Evolutionary conservation across 2,888 invertebrate genomes (phyloP), one percentile per base, ranked within the genome.

Genomic region (Labia minor): DNA sequence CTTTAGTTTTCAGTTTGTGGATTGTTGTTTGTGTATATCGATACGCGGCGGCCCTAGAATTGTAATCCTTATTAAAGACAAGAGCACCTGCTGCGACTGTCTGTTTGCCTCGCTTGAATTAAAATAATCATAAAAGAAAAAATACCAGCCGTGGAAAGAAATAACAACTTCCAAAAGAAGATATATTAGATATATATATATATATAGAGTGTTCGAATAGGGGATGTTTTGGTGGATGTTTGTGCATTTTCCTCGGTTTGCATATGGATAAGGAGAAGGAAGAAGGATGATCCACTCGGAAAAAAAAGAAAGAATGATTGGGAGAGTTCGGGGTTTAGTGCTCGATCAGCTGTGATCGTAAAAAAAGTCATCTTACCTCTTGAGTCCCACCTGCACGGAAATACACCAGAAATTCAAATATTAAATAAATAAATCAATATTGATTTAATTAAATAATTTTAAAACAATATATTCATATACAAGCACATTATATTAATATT

Each of bases 21-120:
- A 49, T 49, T 49, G 49, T 49, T 49, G 49, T 49, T 49, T 49
- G 49, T 49, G 49, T 16, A 49, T 14, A 49, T 49, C 49, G 49
- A 49, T 49, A 49, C 49, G n/a, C 14, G 3, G 6, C 8, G 2
- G 2, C 49, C 49, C 49, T 49, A 14, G 49, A 14, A 14, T 10
- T 4, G 49, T 49, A 49, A 49, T 49, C 49, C 49, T 49, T 49
- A 49, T 49, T 49, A 49, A 49, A 49, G 49, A 49, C 49, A 49
- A 3, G n/a, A 49, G n/a, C 49, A 49, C 49, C 49, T 49, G 49
- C 49, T 49, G n/a, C 26, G 4, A 2, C 49, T 49, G 49, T 49
- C 14, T 49, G 49, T 14, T 49, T 49, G 49, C 8, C 49, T 49
- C 6, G 49, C 16, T 33, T 49, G 49, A 49, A 49, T 49, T 49